A percentile compares a stretch with the other conserved stretches of the same genome.
phyloP scores from a whole-genome alignment of 2,888 invertebrate species.

The Troides helena region DNA sequence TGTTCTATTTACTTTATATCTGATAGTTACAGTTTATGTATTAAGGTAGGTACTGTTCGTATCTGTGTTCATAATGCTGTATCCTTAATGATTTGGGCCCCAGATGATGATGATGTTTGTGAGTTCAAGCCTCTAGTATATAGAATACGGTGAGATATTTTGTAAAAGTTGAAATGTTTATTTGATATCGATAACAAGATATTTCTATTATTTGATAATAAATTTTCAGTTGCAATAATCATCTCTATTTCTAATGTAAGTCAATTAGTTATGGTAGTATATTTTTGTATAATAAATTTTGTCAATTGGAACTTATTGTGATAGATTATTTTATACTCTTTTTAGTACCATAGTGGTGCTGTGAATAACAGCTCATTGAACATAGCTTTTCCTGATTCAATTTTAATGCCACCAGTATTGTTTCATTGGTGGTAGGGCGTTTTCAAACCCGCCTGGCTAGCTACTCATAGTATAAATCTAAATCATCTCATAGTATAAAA shows the following conservation, averaged over 20 bases:
- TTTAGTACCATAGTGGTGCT: no score
- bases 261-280: constrained; percentile 34
- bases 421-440: no score
- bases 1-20: neutral
- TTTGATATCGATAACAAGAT: constrained; percentile 17
- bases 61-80: neutral
- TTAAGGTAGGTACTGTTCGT: neutral
- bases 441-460: no score
- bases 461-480: no score
- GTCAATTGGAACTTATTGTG: constrained; percentile 21
- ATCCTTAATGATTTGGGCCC: neutral
- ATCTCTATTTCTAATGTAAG: constrained; percentile 35
- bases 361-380: no score
- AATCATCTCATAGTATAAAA: no score
- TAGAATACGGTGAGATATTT: constrained; percentile 5
- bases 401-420: no score
- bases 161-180: constrained; percentile 18
- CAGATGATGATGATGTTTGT: neutral
- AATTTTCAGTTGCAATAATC: constrained; percentile 30
- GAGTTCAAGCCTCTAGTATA: neutral
- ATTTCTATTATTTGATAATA: constrained; percentile 15
- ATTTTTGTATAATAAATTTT: constrained; percentile 32
- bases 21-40: neutral
- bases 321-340: neutral
- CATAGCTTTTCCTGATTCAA: no score